Evolutionary conservation across 1,140 invertebrate species (phyloP).

Genomic region (Zaprionus kolodkinae): DNA sequence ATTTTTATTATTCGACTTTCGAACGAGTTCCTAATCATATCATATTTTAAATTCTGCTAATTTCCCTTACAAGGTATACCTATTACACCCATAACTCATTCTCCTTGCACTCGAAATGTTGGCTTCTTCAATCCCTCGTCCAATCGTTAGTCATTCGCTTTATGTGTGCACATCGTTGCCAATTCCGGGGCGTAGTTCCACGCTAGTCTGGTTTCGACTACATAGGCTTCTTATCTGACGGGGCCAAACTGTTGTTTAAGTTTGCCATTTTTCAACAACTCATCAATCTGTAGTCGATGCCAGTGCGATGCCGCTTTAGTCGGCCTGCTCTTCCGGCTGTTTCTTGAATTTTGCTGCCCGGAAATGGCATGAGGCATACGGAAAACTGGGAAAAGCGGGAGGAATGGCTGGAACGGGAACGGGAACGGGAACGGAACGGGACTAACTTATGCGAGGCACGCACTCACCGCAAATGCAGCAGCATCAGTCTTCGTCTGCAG

Average conservation of each 20-base stretch:
- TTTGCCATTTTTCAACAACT: constrained; percentile 82
- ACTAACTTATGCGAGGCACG: constrained; percentile 80
- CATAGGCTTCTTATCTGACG: constrained; percentile 22
- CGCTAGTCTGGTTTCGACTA: not conserved
- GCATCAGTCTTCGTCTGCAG: constrained; percentile 73
- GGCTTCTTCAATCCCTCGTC: not conserved
- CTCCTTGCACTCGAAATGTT: not conserved
- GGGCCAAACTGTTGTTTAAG: constrained; percentile 65
- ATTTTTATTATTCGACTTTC: not conserved
- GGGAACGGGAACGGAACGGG: not conserved
- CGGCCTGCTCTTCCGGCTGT: constrained; percentile 53
- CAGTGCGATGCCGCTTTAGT: constrained; percentile 42
- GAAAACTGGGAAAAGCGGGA: not conserved
- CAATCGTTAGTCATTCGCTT: constrained; percentile 43
- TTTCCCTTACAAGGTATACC: too few species aligned
- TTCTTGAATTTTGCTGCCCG: constrained; percentile 21
- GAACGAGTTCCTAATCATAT: not conserved
- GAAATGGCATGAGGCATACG: constrained; percentile 7
- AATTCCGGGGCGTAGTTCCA: constrained; percentile 50
- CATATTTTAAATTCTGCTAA: too few species aligned
- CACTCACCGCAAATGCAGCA: constrained; percentile 80
- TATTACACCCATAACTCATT: not conserved
- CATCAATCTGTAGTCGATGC: constrained; percentile 76
- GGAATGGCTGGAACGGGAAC: too few species aligned
- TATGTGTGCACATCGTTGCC: constrained; percentile 39